Conservation (phyloP, 2,888 invertebrate genomes). For the Pachycephus smyrnensis region DNA sequence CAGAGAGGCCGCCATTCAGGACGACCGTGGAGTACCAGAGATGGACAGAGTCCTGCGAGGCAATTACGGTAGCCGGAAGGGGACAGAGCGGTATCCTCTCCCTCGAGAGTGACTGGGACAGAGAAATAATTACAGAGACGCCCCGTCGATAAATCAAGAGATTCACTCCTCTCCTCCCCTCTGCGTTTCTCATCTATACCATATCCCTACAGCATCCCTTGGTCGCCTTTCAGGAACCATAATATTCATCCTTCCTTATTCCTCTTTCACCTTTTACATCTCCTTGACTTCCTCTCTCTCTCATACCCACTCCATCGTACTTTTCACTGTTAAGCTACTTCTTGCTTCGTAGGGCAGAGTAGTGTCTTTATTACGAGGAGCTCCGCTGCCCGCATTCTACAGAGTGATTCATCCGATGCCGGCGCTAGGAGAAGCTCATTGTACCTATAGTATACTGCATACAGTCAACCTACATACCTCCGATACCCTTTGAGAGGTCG, state of each 20-base stretch:
- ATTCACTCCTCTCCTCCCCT: conserved; percentile 40
- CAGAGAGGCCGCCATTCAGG: conserved; percentile 44
- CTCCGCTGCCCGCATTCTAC: conserved; percentile 50
- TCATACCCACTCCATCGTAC: neutral
- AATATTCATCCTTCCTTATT: neutral
- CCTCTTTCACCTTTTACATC: conserved; percentile 1
- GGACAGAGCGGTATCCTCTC: conserved; percentile 34
- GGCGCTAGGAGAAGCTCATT: neutral
- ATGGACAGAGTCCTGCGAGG: conserved; percentile 37
- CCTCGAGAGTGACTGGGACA: neutral
- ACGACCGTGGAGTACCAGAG: conserved; percentile 40
- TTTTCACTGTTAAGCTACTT: conserved; percentile 26
- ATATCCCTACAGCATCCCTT: neutral
- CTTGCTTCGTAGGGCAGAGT: conserved; percentile 46
- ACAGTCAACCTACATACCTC: neutral
- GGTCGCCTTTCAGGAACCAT: neutral
- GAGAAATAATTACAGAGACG: conserved; percentile 65
- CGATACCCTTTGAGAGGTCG: neutral
- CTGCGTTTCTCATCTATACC: neutral
- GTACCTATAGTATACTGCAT: neutral
- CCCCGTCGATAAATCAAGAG: conserved; percentile 64
- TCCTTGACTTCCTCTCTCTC: conserved; percentile 25
- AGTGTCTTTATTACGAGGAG: conserved; percentile 54
- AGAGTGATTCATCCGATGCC: conserved; percentile 39
- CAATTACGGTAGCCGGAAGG: conserved; percentile 60